Conservation (phyloP, 2,113 vertebrate genomes). For the Sinocyclocheilus anophthalmus region DNA sequence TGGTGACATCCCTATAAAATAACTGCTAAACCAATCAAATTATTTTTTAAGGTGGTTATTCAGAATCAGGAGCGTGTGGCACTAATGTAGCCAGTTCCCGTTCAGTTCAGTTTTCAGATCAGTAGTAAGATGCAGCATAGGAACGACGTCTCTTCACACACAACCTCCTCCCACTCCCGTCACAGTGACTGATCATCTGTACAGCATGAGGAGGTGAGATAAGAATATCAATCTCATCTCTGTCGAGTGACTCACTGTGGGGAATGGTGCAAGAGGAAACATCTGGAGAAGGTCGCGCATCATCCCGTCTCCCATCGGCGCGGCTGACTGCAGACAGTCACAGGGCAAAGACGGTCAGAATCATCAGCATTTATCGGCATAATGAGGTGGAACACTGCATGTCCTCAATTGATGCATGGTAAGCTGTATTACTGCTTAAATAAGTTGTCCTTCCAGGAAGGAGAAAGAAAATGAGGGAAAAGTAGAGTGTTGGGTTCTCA, state of each 20-base stretch:
- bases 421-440: background rate
- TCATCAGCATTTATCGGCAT: slow-evolving; percentile 36
- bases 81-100: background rate
- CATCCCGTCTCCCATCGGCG: background rate
- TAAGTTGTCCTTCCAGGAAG: background rate
- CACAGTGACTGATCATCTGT: background rate
- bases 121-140: background rate
- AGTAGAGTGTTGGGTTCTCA: background rate
- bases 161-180: background rate
- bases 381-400: slow-evolving; percentile 14
- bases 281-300: slow-evolving; percentile 62
- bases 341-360: slow-evolving; percentile 6
- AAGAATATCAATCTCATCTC: slow-evolving; percentile 65
- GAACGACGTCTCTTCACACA: background rate
- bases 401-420: background rate
- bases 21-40: no score
- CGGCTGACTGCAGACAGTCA: slow-evolving; percentile 3
- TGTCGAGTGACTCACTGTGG: slow-evolving; percentile 63
- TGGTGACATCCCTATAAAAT: background rate
- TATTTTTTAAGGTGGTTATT: background rate
- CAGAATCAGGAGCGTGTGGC: background rate
- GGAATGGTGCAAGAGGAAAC: slow-evolving; percentile 60
- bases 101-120: background rate
- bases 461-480: background rate
- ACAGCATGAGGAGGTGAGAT: slow-evolving; percentile 61